Conservation (phyloP, 2,888 invertebrate species). For the Nemotelus nigrinus region DNA sequence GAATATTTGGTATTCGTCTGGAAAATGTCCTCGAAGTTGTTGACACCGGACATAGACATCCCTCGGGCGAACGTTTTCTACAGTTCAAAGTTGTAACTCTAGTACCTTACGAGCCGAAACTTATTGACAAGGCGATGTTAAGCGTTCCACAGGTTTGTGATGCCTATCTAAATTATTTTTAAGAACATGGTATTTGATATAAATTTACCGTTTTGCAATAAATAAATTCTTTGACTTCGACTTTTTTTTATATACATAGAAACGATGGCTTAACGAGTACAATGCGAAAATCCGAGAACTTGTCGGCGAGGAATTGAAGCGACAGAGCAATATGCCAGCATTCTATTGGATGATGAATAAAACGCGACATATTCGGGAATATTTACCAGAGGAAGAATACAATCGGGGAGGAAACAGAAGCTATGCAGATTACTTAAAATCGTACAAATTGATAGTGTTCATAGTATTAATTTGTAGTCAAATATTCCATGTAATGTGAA, state of each 20-base stretch:
- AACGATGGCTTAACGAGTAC: conserved; percentile 82
- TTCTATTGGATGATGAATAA: conserved; percentile 88
- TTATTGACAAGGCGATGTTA: conserved; percentile 80
- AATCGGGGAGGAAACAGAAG: background rate
- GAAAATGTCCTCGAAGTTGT: conserved; percentile 86
- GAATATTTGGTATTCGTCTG: conserved; percentile 85
- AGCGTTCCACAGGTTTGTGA: conserved; percentile 79
- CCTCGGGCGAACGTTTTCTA: conserved; percentile 69
- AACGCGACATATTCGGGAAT: conserved; percentile 75
- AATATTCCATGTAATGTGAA: conserved; percentile 18
- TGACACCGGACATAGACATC: conserved; percentile 64
- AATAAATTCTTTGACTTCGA: conserved; percentile 33
- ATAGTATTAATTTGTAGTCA: conserved; percentile 22
- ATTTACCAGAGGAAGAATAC: conserved; percentile 63
- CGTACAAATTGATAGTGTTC: conserved; percentile 15
- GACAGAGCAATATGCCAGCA: conserved; percentile 74
- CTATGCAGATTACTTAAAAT: conserved; percentile 3
- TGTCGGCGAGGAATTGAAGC: conserved; percentile 80
- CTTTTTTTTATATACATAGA: conserved; percentile 65
- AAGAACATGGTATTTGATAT: too few species aligned
- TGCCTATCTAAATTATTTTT: background rate
- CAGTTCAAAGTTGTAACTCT: conserved; percentile 85
- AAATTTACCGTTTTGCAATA: background rate
- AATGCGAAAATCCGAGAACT: conserved; percentile 76
- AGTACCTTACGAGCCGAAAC: conserved; percentile 87